Evolutionary conservation across 1,140 invertebrate species (phyloP).

Genomic region (Phthorimaea operculella): DNA sequence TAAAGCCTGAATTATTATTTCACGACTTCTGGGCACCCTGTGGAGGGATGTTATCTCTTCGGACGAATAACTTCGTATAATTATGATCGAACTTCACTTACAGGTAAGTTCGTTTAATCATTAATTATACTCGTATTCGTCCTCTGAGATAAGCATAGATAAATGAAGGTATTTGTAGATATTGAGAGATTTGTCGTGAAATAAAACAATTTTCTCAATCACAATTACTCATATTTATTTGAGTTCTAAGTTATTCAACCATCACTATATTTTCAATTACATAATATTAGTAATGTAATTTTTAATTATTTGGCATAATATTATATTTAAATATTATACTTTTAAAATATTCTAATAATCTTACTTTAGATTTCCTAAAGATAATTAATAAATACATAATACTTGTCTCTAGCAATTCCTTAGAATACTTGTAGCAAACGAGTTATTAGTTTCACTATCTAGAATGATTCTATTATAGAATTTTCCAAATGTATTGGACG

Average conservation of each 20-base stretch:
- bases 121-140: constrained; percentile 7
- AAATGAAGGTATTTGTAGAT: constrained; percentile 2
- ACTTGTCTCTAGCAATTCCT: background rate
- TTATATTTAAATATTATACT: background rate
- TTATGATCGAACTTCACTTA: constrained; percentile 12
- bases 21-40: background rate
- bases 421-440: background rate
- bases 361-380: background rate
- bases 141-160: constrained; percentile 3
- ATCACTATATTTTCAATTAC: background rate
- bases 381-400: background rate
- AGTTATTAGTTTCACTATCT: constrained; percentile 1
- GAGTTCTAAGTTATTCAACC: background rate
- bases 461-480: constrained; percentile 13
- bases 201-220: background rate
- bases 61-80: constrained; percentile 7
- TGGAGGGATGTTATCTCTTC: constrained; percentile 4
- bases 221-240: background rate
- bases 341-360: too few species aligned
- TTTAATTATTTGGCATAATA: background rate
- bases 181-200: background rate
- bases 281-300: background rate
- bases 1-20: background rate
- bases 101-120: constrained; percentile 12
- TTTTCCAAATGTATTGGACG: constrained; percentile 15